Evolutionary conservation across 2,888 invertebrate genomes (phyloP), one percentile per base, ranked within the genome.

Genomic region (Sepioteuthis lessoniana): DNA sequence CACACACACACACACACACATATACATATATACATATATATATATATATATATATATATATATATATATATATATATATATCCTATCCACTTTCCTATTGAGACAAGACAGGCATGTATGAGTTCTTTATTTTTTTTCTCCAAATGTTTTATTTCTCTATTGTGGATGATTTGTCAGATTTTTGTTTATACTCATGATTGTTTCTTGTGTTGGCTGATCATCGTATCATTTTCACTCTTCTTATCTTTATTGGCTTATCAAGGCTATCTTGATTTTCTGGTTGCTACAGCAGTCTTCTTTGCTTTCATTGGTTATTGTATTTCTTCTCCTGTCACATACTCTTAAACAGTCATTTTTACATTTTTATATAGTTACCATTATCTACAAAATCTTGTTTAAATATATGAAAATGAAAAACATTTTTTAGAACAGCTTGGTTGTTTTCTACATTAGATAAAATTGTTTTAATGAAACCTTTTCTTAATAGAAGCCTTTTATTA

Each of bases 171-270:
- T 76, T 76, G 76, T 76, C 35, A n/a, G 76, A 76, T 76, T 76
- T 76, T 76, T 76, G n/a, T 76, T 76, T n/a, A n/a, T n/a, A 76
- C n/a, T 35, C n/a, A 10, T 76, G 13, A 76, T 76, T 76, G 76
- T 76, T n/a, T n/a, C 76, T 76, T 76, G n/a, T 76, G n/a, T 76
- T 76, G 76, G 76, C 76, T n/a, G 76, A 76, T 76, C 76, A 76
- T 76, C 76, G n/a, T 76, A 76, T 76, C 76, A 76, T 76, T 76
- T 76, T 76, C 76, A 76, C 76, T 76, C 76, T 76, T 76, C n/a
- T 35, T n/a, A 76, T 76, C 76, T 76, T 76, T 76, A 76, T 76
- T 76, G 35, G n/a, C 76, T 76, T 76, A 76, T 16, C 35, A 16
- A 76, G 76, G 76, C 76, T 76, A 76, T 76, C 76, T n/a, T n/a